Evolutionary conservation across 2,888 invertebrate species (phyloP), one percentile per base, ranked within the genome.

Genomic region (Noctua fimbriata): DNA sequence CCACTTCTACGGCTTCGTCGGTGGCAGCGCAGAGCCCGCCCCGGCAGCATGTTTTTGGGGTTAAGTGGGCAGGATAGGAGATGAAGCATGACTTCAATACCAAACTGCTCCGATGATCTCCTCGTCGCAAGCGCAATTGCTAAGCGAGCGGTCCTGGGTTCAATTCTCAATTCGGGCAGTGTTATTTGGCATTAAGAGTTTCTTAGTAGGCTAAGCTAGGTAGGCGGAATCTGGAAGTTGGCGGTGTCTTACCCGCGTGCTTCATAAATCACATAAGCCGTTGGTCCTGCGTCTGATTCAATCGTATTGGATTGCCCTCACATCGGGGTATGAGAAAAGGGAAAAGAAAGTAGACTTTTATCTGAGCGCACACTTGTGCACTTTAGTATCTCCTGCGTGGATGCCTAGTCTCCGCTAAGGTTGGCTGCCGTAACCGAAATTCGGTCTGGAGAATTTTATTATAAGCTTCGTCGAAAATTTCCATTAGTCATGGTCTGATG

Each of bases 401-500:
- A 16, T 32, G 32, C 18, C 32, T 63, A 63, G 18, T 16, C 60
- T 16, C 3, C 14, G 32, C 32, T 3, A 60, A 60, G 16, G 16
- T 63, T 63, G 32, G 32, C 63, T 7, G 16, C 10, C 21, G 21
- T 36, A 21, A 65, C 32, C 32, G 32, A 65, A 36, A 21, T 12
- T 65, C 21, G 3, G 32, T 36, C 36, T 5, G 32, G 21, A 32
- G 21, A 65, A 36, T 65, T 73, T 16, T 63, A 72, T 21, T 66
- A 44, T 44, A 16, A 21, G 47, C 78, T 49, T 69, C 32, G 9
- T 18, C 16, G 32, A 73, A 10, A 14, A 72, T 44, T 47, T 55
- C 9, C 63, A 72, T 52, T 66, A 73, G 65, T 79, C 75, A 41
- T 9, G 47, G 47, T 41, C 32, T 80, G 71, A 44, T n/a, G 58